Evolutionary conservation across 2,888 invertebrate genomes (phyloP).

Genomic region (Pherbina coryleti): DNA sequence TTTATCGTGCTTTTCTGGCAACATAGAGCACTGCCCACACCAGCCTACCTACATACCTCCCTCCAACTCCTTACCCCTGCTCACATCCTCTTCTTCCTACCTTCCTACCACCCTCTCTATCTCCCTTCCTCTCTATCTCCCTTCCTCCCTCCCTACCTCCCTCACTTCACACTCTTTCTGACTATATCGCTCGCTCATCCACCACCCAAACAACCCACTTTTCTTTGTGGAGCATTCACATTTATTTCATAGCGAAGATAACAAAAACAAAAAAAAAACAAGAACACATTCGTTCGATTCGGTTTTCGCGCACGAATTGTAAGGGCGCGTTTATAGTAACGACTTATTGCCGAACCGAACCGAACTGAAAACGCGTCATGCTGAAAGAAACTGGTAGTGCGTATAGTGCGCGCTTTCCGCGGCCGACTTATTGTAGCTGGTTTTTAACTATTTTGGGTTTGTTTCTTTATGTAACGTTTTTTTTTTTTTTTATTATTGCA

Average conservation of each 20-base stretch:
- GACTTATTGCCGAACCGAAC: no score
- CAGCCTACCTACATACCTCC: not conserved
- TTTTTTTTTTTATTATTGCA: no score
- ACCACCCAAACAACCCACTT: not conserved
- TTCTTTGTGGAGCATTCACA: conserved; percentile 30
- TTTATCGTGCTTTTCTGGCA: no score
- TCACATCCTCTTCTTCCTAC: not conserved
- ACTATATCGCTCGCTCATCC: not conserved
- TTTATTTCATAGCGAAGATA: conserved; percentile 13
- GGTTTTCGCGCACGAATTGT: conserved; percentile 36
- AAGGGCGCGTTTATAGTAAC: no score
- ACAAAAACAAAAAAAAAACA: conserved; percentile 13
- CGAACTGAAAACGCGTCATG: no score
- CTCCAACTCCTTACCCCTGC: no score
- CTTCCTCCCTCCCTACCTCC: not conserved
- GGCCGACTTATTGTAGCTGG: no score
- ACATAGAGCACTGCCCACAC: not conserved
- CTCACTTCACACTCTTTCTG: not conserved
- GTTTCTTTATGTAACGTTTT: no score
- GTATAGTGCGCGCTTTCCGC: no score
- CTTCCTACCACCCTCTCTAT: not conserved
- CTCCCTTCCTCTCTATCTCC: not conserved
- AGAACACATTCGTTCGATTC: conserved; percentile 22
- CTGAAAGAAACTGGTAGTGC: no score
- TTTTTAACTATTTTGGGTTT: no score